Conservation (phyloP, 2,113 vertebrate genomes). For the Motacilla tschutschensis region DNA sequence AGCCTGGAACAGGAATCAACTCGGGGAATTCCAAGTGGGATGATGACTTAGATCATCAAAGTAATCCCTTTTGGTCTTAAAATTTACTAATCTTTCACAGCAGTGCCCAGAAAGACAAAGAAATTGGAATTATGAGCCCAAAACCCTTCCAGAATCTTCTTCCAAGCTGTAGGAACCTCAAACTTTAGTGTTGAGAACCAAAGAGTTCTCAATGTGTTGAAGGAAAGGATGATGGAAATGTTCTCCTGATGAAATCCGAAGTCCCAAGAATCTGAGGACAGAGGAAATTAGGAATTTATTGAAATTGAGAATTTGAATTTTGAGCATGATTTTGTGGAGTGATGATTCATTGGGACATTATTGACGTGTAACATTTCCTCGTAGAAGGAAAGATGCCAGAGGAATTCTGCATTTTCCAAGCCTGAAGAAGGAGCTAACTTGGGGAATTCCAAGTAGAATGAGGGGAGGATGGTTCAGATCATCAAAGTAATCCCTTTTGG, state of each 20-base stretch:
- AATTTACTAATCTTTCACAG: not conserved
- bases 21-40: not conserved
- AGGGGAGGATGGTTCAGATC: not conserved
- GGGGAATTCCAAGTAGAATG: not conserved
- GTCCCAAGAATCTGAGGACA: not conserved
- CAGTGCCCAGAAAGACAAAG: not conserved
- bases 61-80: not conserved
- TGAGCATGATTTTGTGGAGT: accelerated
- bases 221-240: not conserved
- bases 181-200: not conserved
- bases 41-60: not conserved
- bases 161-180: not conserved
- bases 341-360: not conserved
- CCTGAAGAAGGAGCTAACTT: not conserved
- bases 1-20: not conserved
- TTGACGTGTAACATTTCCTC: not conserved
- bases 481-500: not conserved
- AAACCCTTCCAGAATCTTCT: not conserved
- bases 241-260: not conserved
- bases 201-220: too few species aligned
- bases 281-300: not conserved
- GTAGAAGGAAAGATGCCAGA: not conserved
- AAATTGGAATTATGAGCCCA: not conserved
- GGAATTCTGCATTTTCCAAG: not conserved
- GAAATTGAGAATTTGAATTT: not conserved